These are phyloP conservation scores for Notamacropus eugenii DNA, from an alignment of 2,797 vertebrate species.

Conservation along the genomic window DNA sequence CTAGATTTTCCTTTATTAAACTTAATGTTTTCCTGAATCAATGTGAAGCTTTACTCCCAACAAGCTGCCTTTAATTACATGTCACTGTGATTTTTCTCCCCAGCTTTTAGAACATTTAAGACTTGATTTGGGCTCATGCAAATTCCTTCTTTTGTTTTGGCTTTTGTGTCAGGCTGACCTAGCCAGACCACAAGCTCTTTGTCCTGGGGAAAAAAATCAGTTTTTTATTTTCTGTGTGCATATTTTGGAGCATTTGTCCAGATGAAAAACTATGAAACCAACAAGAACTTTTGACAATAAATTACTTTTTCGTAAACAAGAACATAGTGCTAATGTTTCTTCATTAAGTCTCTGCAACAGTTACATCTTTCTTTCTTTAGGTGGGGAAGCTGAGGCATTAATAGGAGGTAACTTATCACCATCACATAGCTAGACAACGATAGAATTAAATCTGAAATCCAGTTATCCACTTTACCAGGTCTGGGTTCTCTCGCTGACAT, in stretches of 20 bases:
- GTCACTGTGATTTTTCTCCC: neutral
- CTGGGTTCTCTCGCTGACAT: neutral
- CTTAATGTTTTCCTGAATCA: neutral
- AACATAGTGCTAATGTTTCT: neutral
- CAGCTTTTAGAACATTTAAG: neutral
- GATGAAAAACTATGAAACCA: neutral
- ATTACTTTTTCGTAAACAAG: neutral
- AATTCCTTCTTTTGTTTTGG: neutral
- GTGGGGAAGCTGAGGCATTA: neutral
- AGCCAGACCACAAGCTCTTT: neutral
- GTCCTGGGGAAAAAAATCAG: neutral
- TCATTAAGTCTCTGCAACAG: neutral
- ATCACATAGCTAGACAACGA: neutral
- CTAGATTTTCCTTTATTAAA: neutral
- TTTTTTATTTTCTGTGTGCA: neutral
- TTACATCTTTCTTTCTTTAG: neutral
- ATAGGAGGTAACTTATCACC: neutral
- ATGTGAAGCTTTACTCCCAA: neutral
- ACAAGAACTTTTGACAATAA: neutral
- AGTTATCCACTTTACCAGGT: neutral
- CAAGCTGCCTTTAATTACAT: constrained; percentile 3
- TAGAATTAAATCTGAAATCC: neutral
- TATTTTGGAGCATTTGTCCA: neutral
- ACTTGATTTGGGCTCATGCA: neutral
- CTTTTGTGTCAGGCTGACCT: neutral